Evolutionary conservation across 2,113 vertebrate genomes (phyloP).

Genomic region (Corythoichthys intestinalis): DNA sequence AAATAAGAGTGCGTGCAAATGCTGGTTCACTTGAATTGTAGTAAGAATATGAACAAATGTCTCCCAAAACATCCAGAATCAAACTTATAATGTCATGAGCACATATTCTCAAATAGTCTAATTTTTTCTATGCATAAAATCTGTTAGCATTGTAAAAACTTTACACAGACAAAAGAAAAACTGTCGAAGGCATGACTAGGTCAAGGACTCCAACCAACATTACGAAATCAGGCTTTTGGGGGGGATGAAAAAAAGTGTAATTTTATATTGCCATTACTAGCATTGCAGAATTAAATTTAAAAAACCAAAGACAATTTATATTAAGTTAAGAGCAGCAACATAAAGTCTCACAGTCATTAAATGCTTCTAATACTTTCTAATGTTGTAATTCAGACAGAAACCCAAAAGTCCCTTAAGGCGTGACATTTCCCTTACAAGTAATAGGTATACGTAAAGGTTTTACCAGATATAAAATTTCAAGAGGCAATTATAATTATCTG

Average conservation of each 20-base stretch:
- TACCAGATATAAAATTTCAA: constrained; percentile 31
- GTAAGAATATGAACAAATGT: neutral
- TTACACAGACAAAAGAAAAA: constrained; percentile 19
- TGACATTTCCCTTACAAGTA: constrained; percentile 12
- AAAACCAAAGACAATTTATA: neutral
- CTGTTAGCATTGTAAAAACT: constrained; percentile 6
- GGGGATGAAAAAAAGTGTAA: neutral
- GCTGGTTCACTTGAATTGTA: neutral
- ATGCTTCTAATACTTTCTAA: neutral
- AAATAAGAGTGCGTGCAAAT: neutral
- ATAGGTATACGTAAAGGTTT: constrained; percentile 2
- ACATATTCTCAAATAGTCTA: neutral
- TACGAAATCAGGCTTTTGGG: neutral
- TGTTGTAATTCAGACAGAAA: neutral
- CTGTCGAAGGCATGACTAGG: constrained; percentile 9
- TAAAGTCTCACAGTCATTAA: too few relatives aligned
- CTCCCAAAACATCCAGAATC: neutral
- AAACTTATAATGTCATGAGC: neutral
- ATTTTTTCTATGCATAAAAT: neutral
- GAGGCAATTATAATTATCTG: constrained; percentile 15
- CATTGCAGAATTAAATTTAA: neutral
- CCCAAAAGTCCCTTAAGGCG: neutral
- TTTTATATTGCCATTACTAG: neutral
- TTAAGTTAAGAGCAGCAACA: neutral
- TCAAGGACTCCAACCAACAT: constrained; percentile 15